phyloP scores from a whole-genome alignment of 2,113 vertebrate genomes.

The Corythaixoides concolor region DNA sequence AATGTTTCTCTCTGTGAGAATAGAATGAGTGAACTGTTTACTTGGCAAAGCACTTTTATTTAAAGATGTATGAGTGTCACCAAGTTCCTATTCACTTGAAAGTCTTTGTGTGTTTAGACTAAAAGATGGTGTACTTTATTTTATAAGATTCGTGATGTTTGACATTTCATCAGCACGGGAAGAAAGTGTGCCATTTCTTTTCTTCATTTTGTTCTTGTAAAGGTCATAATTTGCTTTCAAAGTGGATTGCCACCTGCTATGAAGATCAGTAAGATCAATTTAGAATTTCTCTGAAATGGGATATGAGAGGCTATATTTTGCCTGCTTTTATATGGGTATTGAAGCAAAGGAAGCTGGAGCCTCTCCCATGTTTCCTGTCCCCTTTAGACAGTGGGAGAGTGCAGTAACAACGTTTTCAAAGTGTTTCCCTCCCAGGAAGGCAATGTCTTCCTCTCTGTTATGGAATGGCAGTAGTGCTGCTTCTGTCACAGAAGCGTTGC shows the following conservation, averaged over 20 bases:
- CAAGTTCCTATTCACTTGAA: not conserved
- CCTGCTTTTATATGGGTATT: not conserved
- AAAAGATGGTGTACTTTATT: not conserved
- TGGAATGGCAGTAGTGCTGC: not conserved
- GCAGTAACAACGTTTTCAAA: not conserved
- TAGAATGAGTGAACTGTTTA: conserved; percentile 8
- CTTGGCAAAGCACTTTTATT: not conserved
- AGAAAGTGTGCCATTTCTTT: not conserved
- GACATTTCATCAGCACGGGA: not conserved
- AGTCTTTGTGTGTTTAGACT: not conserved
- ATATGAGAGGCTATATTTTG: not conserved
- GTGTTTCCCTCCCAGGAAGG: not conserved
- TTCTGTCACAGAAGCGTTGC: not conserved
- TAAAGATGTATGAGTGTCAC: not conserved
- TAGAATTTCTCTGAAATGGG: not conserved
- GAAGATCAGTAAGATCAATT: not conserved
- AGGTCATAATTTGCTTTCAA: not conserved
- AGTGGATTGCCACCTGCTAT: not conserved
- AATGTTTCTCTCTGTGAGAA: conserved; percentile 41
- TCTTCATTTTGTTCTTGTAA: not conserved
- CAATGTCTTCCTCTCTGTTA: not conserved
- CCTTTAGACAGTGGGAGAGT: not conserved
- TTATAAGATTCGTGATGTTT: not conserved
- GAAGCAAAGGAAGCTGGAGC: not conserved
- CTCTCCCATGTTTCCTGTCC: not conserved